Evolutionary conservation across 2,888 invertebrate species (phyloP), one percentile per base, ranked within the genome.

Genomic region (Meloe dianella): DNA sequence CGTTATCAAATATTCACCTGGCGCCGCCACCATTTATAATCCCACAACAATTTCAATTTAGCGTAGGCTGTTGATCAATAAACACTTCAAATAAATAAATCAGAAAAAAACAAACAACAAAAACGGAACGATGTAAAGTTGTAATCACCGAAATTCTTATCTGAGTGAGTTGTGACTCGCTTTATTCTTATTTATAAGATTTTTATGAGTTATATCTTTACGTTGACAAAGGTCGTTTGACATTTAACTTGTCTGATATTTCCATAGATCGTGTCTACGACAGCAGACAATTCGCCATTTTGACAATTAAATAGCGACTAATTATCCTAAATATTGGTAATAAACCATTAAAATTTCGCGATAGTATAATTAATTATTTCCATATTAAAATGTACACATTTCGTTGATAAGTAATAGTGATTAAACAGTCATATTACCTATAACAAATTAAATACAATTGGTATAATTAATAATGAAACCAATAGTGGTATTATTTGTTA

Each of bases 1-100:
- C 9, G 35, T 41, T 41, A 41, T 17, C 17, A 41, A 35, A 35
- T 35, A 14, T 41, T 51, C 47, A 0, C 22, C 47, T 3, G 47
- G 47, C 47, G 47, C 47, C 8, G 20, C 47, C 47, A 51, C 47
- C 47, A 51, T 51, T 51, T 51, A n/a, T n/a, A n/a, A n/a, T n/a
- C n/a, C n/a, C n/a, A n/a, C n/a, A n/a, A n/a, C n/a, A n/a, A n/a
- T 38, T 14, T 7, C 14, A 4, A 2, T 27, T 27, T 27, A n/a
- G n/a, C 27, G 27, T 27, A 27, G 27, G 27, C 4, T 27, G 27
- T 27, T 27, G 4, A 27, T 27, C 27, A 4, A 27, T 27, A 27
- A 3, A 27, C 2, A 27, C 2, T 27, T 4, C 27, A 2, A 27
- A 27, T 27, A 27, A 27, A 27, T n/a, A 27, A 27, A 27, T 4